Evolutionary conservation across 2,888 invertebrate species (phyloP).

Genomic region (Invenusta paracnida): DNA sequence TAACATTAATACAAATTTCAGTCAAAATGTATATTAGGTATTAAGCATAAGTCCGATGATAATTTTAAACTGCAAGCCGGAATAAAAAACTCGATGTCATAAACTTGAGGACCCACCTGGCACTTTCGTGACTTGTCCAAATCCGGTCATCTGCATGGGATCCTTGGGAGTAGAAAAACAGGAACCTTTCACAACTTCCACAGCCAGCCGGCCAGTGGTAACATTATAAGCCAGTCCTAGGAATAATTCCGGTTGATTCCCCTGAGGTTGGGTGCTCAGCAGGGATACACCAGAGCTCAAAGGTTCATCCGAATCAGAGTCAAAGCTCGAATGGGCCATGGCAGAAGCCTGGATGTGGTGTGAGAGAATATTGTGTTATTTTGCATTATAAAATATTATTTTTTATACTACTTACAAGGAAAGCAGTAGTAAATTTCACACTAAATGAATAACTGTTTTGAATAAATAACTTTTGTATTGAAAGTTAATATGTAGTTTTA

Average conservation of each 20-base stretch:
- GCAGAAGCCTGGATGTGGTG: background rate
- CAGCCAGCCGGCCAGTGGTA: constrained; percentile 83
- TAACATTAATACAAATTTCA: too few relatives aligned
- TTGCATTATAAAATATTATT: background rate
- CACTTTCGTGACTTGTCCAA: background rate
- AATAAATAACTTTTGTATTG: too few relatives aligned
- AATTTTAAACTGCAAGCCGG: too few relatives aligned
- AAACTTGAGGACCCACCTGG: background rate
- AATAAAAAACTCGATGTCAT: too few relatives aligned
- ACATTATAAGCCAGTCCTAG: constrained; percentile 85
- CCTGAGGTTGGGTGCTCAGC: constrained; percentile 53
- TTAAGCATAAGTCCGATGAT: too few relatives aligned
- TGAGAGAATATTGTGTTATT: background rate
- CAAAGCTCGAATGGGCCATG: background rate
- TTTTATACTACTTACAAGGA: too few relatives aligned
- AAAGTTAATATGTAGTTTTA: too few relatives aligned
- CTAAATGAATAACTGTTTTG: too few relatives aligned
- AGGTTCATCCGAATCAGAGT: background rate
- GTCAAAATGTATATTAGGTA: too few relatives aligned
- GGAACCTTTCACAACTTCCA: constrained; percentile 78
- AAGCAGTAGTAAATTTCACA: too few relatives aligned
- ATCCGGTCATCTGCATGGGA: constrained; percentile 1
- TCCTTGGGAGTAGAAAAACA: constrained; percentile 62
- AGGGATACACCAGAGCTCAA: background rate
- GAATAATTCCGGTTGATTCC: constrained; percentile 77